phyloP scores from a whole-genome alignment of 2,113 vertebrate genomes.

The Vombatus ursinus region DNA sequence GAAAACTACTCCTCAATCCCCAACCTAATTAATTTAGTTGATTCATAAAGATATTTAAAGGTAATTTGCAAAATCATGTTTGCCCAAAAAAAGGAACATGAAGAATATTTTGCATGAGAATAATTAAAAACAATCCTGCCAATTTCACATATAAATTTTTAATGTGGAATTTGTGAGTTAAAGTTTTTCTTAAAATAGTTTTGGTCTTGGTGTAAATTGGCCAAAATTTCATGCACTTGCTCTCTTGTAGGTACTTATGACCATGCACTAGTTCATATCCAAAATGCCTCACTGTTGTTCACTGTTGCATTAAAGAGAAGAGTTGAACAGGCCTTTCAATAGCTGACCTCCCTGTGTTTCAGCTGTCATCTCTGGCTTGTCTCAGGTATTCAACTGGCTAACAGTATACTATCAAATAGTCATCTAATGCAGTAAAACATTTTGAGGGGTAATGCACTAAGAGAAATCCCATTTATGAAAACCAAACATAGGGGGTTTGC shows the following conservation, averaged over 20 bases:
- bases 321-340: background rate
- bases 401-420: background rate
- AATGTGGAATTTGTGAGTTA: background rate
- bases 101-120: background rate
- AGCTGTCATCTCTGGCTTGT: background rate
- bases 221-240: background rate
- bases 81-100: background rate
- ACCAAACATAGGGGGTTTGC: background rate
- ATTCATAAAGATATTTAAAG: background rate
- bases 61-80: background rate
- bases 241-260: background rate
- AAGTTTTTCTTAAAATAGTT: background rate
- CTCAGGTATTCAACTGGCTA: background rate
- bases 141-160: background rate
- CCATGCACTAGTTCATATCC: background rate
- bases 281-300: background rate
- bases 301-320: background rate
- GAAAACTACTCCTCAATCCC: background rate
- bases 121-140: background rate
- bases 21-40: background rate
- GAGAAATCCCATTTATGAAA: conserved; percentile 1
- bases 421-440: background rate
- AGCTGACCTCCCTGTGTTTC: background rate
- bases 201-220: background rate
- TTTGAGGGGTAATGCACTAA: background rate